phyloP scores from a whole-genome alignment of 2,888 invertebrate species.

The Lasioglossum calceatum region DNA sequence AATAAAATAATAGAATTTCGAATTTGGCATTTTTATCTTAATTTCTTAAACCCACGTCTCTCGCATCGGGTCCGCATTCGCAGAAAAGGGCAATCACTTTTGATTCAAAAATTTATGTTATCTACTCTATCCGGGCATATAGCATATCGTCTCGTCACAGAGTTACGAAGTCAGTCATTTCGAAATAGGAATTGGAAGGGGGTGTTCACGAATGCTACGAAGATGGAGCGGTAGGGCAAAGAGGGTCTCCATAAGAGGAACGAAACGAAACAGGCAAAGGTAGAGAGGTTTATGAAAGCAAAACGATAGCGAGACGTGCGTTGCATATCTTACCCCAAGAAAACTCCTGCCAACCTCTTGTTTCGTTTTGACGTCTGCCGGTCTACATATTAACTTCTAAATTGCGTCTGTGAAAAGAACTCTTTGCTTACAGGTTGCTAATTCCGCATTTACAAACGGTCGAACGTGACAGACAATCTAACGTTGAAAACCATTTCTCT shows the following conservation, averaged over 20 bases:
- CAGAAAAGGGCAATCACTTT: slow-evolving; percentile 13
- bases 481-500: not conserved
- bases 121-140: slow-evolving; percentile 42
- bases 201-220: slow-evolving; percentile 50
- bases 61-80: not conserved
- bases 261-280: slow-evolving; percentile 60
- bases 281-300: slow-evolving; percentile 78
- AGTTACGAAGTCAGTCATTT: slow-evolving; percentile 67
- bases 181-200: slow-evolving; percentile 46
- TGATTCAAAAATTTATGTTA: slow-evolving; percentile 19
- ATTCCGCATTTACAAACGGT: not conserved
- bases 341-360: slow-evolving; percentile 64
- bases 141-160: slow-evolving; percentile 65
- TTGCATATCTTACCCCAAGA: slow-evolving; percentile 73
- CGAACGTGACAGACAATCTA: not conserved
- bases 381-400: slow-evolving; percentile 9
- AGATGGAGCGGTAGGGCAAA: slow-evolving; percentile 51
- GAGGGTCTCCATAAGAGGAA: slow-evolving; percentile 61
- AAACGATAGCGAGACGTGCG: slow-evolving; percentile 79
- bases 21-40: not conserved
- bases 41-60: not conserved
- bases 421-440: not conserved
- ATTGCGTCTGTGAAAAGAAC: not conserved
- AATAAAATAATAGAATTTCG: not conserved
- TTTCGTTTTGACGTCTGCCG: slow-evolving; percentile 62